These are phyloP conservation scores for Tinea trinotella DNA, from an alignment of 2,888 invertebrate species.

Conservation along the genomic window DNA sequence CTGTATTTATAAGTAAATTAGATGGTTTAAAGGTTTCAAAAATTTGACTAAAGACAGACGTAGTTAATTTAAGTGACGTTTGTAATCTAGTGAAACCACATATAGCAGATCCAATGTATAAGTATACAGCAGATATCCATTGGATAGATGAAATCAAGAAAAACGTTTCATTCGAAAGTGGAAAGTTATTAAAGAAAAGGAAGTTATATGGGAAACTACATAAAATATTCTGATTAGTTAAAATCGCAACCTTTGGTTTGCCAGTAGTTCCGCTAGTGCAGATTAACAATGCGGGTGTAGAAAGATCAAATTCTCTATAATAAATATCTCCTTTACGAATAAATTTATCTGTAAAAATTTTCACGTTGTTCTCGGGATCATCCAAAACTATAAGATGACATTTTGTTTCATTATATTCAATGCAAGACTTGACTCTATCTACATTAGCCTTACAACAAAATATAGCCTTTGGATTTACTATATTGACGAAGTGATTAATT, in stretches of 20 bases:
- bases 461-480: slow-evolving; percentile 33
- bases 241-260: slow-evolving; percentile 35
- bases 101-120: not conserved
- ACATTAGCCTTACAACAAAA: slow-evolving; percentile 34
- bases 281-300: slow-evolving; percentile 35
- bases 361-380: slow-evolving; percentile 31
- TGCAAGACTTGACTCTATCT: slow-evolving; percentile 31
- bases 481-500: slow-evolving; percentile 21
- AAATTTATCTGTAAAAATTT: slow-evolving; percentile 27
- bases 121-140: not conserved
- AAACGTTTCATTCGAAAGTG: not conserved
- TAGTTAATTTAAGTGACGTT: not conserved
- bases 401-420: slow-evolving; percentile 23
- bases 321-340: no score
- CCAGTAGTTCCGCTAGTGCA: slow-evolving; percentile 45
- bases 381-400: slow-evolving; percentile 34
- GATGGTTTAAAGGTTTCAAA: slow-evolving; percentile 12
- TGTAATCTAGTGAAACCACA: not conserved
- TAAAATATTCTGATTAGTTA: slow-evolving; percentile 24
- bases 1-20: not conserved
- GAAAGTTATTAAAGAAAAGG: slow-evolving; percentile 5
- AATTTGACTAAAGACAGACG: not conserved
- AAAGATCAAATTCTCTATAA: slow-evolving; percentile 35
- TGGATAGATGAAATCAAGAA: slow-evolving; percentile 4
- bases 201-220: not conserved